Evolutionary conservation across 2,888 invertebrate species (phyloP).

Genomic region (Eupithecia inturbata): DNA sequence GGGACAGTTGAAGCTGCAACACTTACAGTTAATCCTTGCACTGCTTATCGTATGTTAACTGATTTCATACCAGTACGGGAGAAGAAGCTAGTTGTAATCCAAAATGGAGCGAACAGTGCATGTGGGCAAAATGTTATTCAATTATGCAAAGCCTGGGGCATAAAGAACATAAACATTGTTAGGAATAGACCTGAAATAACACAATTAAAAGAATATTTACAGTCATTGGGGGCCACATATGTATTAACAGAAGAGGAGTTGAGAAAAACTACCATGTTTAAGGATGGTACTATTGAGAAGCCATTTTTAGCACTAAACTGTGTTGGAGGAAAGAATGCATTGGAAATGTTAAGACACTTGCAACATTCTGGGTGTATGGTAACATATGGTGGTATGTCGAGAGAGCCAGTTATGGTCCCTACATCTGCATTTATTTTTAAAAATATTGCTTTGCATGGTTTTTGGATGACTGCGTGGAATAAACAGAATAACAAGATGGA

Average conservation of each 20-base stretch:
- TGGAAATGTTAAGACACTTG: constrained; percentile 93
- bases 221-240: constrained; percentile 91
- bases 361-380: constrained; percentile 92
- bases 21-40: constrained; percentile 96
- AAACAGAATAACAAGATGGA: constrained; percentile 85
- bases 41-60: constrained; percentile 97
- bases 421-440: constrained; percentile 93
- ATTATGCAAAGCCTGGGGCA: constrained; percentile 90
- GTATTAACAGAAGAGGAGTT: constrained; percentile 89
- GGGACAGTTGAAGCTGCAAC: constrained; percentile 92
- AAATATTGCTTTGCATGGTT: constrained; percentile 92
- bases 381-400: constrained; percentile 99
- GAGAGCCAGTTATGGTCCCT: constrained; percentile 94
- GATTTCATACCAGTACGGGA: constrained; percentile 90
- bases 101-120: constrained; percentile 98
- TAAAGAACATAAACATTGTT: constrained; percentile 93
- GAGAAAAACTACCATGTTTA: constrained; percentile 70
- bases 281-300: constrained; percentile 80
- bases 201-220: constrained; percentile 88
- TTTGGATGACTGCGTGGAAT: constrained; percentile 98
- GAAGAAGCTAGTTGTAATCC: constrained; percentile 93
- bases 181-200: constrained; percentile 90
- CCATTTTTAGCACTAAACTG: constrained; percentile 97
- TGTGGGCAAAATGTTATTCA: constrained; percentile 98
- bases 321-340: constrained; percentile 94